Percentiles rank a stretch among this genome's conserved stretches.
These are phyloP conservation scores for Acleris literana DNA, from an alignment of 2,888 invertebrate species.

Conservation along the genomic window DNA sequence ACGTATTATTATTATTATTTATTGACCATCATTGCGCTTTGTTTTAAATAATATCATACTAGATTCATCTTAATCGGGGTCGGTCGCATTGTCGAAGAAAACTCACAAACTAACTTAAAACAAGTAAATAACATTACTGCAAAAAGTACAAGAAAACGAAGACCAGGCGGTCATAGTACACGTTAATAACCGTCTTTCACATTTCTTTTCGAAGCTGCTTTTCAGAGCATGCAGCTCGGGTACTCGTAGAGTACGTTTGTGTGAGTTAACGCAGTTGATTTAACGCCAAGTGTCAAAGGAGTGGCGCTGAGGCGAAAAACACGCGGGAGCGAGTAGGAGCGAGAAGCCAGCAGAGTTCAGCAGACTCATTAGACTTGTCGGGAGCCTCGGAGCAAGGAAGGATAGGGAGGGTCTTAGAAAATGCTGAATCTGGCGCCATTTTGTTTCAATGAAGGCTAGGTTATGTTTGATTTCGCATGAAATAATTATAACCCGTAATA, in stretches of 20 bases:
- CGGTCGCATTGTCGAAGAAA: no score
- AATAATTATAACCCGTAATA: no score
- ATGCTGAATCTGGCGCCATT: background rate
- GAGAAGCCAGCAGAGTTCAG: slow-evolving; percentile 34
- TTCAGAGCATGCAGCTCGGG: slow-evolving; percentile 3
- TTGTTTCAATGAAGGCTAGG: no score
- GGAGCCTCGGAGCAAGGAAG: slow-evolving; percentile 17
- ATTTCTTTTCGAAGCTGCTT: slow-evolving; percentile 10
- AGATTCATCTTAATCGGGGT: no score
- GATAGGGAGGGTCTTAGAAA: background rate
- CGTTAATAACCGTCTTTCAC: background rate
- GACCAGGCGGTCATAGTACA: background rate
- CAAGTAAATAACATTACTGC: background rate
- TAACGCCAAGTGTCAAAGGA: slow-evolving; percentile 27
- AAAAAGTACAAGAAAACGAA: background rate
- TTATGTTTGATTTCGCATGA: no score
- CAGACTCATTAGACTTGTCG: slow-evolving; percentile 36
- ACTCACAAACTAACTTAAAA: no score
- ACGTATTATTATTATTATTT: no score
- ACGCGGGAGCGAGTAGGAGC: slow-evolving; percentile 32
- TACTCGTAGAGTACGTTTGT: slow-evolving; percentile 27
- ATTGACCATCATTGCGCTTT: no score
- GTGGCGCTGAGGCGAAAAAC: slow-evolving; percentile 32
- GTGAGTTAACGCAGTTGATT: slow-evolving; percentile 34
- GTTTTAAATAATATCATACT: no score